Evolutionary conservation across 2,888 invertebrate species (phyloP).

Genomic region (Pteria penguin): DNA sequence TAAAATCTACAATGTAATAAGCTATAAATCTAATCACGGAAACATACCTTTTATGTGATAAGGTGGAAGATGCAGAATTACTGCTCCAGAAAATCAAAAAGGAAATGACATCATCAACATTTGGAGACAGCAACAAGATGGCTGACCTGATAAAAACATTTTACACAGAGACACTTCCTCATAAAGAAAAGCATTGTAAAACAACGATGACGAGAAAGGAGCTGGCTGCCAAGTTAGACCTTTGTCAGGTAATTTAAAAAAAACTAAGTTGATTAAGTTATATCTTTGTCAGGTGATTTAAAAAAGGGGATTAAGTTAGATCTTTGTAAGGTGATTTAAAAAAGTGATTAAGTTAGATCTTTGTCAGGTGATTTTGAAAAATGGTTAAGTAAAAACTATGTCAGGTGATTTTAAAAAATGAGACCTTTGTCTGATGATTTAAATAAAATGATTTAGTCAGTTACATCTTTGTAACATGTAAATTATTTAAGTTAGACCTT

Average conservation of each 20-base stretch:
- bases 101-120: conserved; percentile 6
- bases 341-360: not conserved
- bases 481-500: not conserved
- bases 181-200: conserved; percentile 32
- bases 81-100: conserved; percentile 56
- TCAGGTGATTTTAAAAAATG: too few relatives aligned
- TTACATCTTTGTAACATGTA: too few relatives aligned
- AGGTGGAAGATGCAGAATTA: conserved; percentile 68
- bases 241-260: conserved; percentile 71
- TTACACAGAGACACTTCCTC: conserved; percentile 50
- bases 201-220: conserved; percentile 40
- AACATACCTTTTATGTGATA: too few relatives aligned
- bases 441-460: too few relatives aligned
- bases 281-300: not conserved
- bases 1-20: too few relatives aligned
- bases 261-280: too few relatives aligned
- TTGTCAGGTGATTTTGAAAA: not conserved
- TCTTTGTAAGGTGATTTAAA: not conserved
- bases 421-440: conserved; percentile 68
- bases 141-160: conserved; percentile 39
- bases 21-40: too few relatives aligned
- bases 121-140: conserved; percentile 7
- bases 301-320: not conserved
- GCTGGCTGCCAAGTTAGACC: conserved; percentile 58
- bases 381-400: too few relatives aligned